These are phyloP conservation scores for Cassiopea andromeda DNA, from an alignment of 30 jellyfish, hydroid and myxozoan species.

Conservation along the genomic window DNA sequence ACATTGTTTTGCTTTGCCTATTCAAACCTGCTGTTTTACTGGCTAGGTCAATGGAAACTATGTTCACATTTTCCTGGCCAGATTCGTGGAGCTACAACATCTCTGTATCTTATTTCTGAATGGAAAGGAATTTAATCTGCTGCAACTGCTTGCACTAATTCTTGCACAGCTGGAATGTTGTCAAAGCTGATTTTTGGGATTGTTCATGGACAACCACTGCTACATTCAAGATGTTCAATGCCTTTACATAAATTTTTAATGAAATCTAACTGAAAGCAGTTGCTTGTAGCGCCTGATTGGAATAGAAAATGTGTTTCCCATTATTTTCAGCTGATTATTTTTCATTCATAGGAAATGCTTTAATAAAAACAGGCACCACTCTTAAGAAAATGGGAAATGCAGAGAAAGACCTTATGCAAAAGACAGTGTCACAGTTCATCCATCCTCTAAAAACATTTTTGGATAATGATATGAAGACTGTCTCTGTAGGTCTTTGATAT, in stretches of 20 bases:
- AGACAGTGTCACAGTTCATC: constrained; percentile 79
- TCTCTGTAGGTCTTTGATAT: constrained; percentile 47
- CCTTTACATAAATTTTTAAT: neutral
- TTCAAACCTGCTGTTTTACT: too few relatives aligned
- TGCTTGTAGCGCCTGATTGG: neutral
- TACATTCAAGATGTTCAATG: neutral
- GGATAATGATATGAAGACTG: constrained; percentile 91
- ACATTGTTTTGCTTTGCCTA: too few relatives aligned
- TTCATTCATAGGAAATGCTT: constrained; percentile 69
- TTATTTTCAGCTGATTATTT: neutral
- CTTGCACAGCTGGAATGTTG: neutral
- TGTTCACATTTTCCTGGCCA: too few relatives aligned
- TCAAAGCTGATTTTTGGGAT: neutral
- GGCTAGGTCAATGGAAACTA: too few relatives aligned
- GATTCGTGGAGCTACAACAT: too few relatives aligned
- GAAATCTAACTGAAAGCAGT: neutral
- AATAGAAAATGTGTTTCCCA: neutral
- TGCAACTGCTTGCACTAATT: neutral
- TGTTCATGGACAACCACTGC: neutral
- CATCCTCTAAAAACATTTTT: constrained; percentile 82
- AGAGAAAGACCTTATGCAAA: constrained; percentile 94
- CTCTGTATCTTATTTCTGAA: too few relatives aligned
- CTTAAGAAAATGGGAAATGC: constrained; percentile 94
- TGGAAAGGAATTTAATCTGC: neutral
- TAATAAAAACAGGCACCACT: constrained; percentile 76